Evolutionary conservation across 1,140 invertebrate genomes (phyloP), one percentile per base, ranked within the genome.

Genomic region (Heliconius melpomene): DNA sequence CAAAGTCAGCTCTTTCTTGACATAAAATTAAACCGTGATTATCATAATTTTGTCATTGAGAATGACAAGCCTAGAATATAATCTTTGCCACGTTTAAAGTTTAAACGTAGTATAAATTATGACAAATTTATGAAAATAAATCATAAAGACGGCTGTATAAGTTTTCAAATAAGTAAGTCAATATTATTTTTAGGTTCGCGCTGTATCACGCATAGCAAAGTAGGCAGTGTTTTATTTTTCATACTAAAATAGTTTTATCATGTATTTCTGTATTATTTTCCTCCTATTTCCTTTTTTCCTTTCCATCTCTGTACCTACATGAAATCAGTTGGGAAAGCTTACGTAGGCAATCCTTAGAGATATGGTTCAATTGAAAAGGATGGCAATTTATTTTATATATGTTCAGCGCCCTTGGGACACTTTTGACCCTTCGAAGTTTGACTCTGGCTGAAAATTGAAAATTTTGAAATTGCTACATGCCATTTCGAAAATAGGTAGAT

Each of bases 341-440:
- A 76, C 52, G 36, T 76, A 57, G 54, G 54, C 23, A 76, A 76
- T 76, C 75, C 75, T 36, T 57, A 7, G 29, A 75, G 74, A 57
- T 52, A 60, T 54, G 54, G 26, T 54, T 66, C 36, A 66, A 76
- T 76, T 76, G 75, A 66, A 70, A 79, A 36, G 52, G 26, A 54
- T 57, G 66, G 72, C 29, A 72, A 26, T 79, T 40, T 60, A 74
- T 60, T 79, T 79, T 73, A 36, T 74, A 74, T 74, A 52, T 70
- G 26, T 73, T 26, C 29, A 32, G 20, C 20, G 13, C 75, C 72
- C 36, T 40, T 66, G 57, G 54, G 54, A n/a, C n/a, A 57, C n/a
- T 57, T 16, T 16, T 23, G n/a, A 57, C 54, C 54, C 54, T 23
- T 57, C 54, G 54, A 57, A 57, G 54, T 57, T 57, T 57, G n/a